phyloP scores from a whole-genome alignment of 2,888 invertebrate genomes.

The Trachelus stipa region DNA sequence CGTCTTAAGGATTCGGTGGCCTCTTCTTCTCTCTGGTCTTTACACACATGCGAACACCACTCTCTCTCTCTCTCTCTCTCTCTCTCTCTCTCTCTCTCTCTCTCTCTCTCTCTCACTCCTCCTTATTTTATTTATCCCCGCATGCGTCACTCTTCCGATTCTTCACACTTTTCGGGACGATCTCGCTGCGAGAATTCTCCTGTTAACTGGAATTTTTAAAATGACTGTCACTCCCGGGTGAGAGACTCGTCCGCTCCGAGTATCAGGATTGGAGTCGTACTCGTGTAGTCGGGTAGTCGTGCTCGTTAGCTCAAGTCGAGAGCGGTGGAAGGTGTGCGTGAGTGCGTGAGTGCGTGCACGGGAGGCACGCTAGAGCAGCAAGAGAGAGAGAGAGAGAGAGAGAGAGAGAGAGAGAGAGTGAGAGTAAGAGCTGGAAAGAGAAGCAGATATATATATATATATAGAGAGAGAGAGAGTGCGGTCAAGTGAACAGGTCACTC shows the following conservation, averaged over 20 bases:
- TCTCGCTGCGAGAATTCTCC: background rate
- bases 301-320: background rate
- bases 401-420: background rate
- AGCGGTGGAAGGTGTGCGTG: background rate
- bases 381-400: constrained; percentile 1
- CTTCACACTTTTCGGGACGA: background rate
- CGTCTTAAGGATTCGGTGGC: constrained; percentile 5
- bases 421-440: background rate
- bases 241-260: background rate
- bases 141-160: background rate
- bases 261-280: background rate
- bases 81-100: too few species aligned
- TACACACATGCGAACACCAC: background rate
- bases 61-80: too few species aligned
- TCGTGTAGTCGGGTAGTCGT: background rate
- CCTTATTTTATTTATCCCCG: background rate
- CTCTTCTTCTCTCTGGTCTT: background rate
- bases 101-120: too few species aligned
- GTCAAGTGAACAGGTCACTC: background rate
- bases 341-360: background rate
- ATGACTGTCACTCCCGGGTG: background rate
- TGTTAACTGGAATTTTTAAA: background rate
- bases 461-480: background rate
- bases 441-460: too few species aligned
- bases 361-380: constrained; percentile 20